phyloP scores from a whole-genome alignment of 2,888 invertebrate genomes.

The Drosophila melanosoma region DNA sequence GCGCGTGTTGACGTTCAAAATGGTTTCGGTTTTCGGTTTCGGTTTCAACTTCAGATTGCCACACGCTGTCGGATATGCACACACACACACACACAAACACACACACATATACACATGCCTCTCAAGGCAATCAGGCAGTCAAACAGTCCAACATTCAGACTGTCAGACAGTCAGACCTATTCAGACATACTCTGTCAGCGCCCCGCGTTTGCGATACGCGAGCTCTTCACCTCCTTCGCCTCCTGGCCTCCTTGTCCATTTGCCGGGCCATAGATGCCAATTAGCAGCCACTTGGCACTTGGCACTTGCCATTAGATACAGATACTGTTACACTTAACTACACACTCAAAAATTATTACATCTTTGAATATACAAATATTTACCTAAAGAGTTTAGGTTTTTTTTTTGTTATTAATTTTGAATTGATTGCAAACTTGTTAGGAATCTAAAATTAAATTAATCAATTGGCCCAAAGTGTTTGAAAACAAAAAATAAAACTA shows the following conservation, averaged over 20 bases:
- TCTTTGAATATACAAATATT: not conserved
- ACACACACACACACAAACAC: not conserved
- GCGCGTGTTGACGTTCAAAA: conserved; percentile 79
- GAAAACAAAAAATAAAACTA: not conserved
- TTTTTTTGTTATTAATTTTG: too few species aligned
- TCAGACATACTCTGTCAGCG: conserved; percentile 60
- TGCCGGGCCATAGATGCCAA: conserved; percentile 49
- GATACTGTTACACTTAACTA: conserved; percentile 5
- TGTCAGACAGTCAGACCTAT: conserved; percentile 9
- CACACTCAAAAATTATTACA: not conserved
- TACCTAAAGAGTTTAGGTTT: accelerated
- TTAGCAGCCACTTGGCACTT: conserved; percentile 72
- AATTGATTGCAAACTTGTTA: not conserved
- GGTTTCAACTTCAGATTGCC: conserved; percentile 24
- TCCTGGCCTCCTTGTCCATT: not conserved
- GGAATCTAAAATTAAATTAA: not conserved
- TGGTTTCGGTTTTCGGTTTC: conserved; percentile 63
- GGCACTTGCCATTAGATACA: conserved; percentile 60
- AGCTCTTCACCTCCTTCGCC: not conserved
- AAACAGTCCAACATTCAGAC: conserved; percentile 2
- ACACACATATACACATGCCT: not conserved
- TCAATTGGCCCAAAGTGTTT: too few species aligned
- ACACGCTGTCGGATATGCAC: conserved; percentile 9
- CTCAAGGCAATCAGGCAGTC: conserved; percentile 18
- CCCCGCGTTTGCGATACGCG: conserved; percentile 43